phyloP scores from a whole-genome alignment of 2,888 invertebrate species.

The Fragum sueziense region DNA sequence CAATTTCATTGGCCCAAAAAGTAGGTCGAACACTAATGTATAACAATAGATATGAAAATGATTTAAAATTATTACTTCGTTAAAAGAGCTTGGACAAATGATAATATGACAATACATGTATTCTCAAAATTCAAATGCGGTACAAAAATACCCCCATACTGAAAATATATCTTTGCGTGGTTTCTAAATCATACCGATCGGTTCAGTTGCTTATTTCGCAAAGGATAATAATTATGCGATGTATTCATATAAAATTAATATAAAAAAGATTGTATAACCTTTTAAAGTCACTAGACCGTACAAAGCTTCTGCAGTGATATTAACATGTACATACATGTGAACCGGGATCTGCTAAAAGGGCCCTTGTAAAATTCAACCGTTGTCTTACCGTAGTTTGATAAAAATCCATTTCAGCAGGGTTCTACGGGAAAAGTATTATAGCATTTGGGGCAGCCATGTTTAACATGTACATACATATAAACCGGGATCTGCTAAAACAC shows the following conservation, averaged over 20 bases:
- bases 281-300: neutral
- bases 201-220: neutral
- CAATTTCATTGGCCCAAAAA: no score
- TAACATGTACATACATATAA: neutral
- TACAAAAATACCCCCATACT: no score
- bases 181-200: no score
- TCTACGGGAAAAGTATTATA: neutral
- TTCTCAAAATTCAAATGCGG: no score
- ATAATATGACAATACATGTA: no score
- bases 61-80: no score
- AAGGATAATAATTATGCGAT: neutral
- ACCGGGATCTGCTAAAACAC: neutral
- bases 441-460: neutral
- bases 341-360: neutral
- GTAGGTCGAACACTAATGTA: no score
- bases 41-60: no score
- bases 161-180: neutral
- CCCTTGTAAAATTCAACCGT: neutral
- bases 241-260: neutral
- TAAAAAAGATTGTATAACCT: neutral
- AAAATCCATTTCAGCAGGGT: neutral
- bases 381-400: neutral
- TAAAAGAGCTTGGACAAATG: no score
- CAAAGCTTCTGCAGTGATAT: neutral
- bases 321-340: no score